Percentiles rank a stretch among this genome's conserved stretches.
Conservation (phyloP, 2,113 vertebrate species). For the Thinocorus orbignyianus region DNA sequence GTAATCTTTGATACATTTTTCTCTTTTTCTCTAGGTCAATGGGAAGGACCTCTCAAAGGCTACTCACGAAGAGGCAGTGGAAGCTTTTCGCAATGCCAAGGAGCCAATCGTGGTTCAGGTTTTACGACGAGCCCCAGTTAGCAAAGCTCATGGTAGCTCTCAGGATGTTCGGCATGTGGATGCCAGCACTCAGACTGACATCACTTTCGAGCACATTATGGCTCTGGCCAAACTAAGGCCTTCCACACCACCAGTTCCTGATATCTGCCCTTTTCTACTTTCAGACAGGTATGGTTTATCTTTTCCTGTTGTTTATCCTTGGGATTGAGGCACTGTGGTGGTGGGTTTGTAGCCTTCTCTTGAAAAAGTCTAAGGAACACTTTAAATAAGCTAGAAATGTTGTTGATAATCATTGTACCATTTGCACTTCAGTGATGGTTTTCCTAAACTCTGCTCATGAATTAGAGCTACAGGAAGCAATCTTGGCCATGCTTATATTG, state of each 20-base stretch:
- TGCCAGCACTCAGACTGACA: conserved; percentile 96
- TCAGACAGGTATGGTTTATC: conserved; percentile 88
- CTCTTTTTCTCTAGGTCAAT: conserved; percentile 82
- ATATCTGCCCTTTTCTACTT: conserved; percentile 94
- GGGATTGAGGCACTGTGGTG: not conserved
- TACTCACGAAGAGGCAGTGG: conserved; percentile 92
- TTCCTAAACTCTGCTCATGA: not conserved
- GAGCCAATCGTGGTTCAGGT: conserved; percentile 96
- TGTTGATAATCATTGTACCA: not conserved
- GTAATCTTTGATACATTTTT: not conserved
- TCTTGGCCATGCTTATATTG: not conserved
- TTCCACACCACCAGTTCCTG: conserved; percentile 92
- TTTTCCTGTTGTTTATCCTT: not conserved
- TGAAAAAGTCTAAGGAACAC: not conserved
- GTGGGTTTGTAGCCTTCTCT: not conserved
- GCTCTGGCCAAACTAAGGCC: conserved; percentile 92
- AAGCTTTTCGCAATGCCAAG: conserved; percentile 89
- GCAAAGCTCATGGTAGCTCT: conserved; percentile 74
- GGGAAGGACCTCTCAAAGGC: conserved; percentile 93
- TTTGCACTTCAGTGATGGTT: not conserved
- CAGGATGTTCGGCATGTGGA: conserved; percentile 88
- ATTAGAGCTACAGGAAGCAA: not conserved
- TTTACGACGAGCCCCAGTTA: conserved; percentile 85
- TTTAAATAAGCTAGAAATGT: not conserved
- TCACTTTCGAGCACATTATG: conserved; percentile 97